Evolutionary conservation across 2,888 invertebrate species (phyloP), one percentile per base, ranked within the genome.

Genomic region (Polyommatus iphigenia): DNA sequence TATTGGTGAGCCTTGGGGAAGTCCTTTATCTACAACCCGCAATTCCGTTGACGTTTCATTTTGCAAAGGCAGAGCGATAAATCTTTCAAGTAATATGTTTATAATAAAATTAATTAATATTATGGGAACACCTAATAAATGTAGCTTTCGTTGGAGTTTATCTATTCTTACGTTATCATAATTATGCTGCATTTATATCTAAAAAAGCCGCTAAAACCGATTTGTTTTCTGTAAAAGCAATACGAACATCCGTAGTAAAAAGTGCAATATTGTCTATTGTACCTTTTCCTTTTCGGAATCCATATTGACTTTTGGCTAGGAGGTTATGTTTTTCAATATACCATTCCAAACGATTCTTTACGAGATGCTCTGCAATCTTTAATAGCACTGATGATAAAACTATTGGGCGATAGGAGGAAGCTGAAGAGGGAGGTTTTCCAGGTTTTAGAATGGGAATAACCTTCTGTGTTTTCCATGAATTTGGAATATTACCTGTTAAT

Each of bases 241-340:
- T 59, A 20, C n/a, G 20, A 24, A 59, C n/a, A 20, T 20, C 59
- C 3, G 57, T 57, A 1, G 72, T 72, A 41, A 72, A 46, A 36
- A 72, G 29, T 20, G 72, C 72, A 72, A 72, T 72, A 72, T 72
- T 72, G 72, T 72, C 72, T 72, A 72, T 72, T 18, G 72, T 29
- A 7, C 24, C 29, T 13, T 50, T 8, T 50, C 10, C 46, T 50
- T 50, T 8, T 4, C 32, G 50, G 57, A 71, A 29, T 67, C 67
- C 29, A 29, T 20, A 67, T 36, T 71, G 29, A 57, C 18, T 57
- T 57, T 57, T 13, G 2, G 29, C 2, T 32, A 71, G 6, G 3
- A 71, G 71, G 32, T 32, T 32, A 32, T 71, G 10, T 18, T 71
- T 24, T 71, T 71, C 71, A 32, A 32, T 29, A 71, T 32, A 71